These are phyloP conservation scores for Argyra leucocephala DNA, from an alignment of 2,888 invertebrate species.

Conservation along the genomic window DNA sequence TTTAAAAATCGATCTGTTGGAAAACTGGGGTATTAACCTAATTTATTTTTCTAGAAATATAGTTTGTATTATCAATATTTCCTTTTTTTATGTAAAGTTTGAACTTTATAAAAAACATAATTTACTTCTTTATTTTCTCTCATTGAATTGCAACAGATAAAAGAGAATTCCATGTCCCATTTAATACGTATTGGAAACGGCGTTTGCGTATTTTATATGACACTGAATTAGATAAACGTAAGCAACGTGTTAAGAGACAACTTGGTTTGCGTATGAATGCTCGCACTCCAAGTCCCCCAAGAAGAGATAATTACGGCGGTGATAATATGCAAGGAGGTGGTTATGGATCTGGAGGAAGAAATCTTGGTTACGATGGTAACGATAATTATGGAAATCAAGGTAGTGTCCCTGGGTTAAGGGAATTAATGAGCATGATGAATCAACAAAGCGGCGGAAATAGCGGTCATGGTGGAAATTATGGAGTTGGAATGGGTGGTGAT, in stretches of 20 bases:
- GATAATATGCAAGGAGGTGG: not conserved
- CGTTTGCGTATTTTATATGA: slow-evolving; percentile 17
- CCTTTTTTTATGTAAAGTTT: not conserved
- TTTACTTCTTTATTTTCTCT: not conserved
- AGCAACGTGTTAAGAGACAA: slow-evolving; percentile 16
- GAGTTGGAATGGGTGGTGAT: slow-evolving; percentile 9
- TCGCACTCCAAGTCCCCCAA: slow-evolving; percentile 20
- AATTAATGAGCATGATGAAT: slow-evolving; percentile 4
- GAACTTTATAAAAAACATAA: not conserved
- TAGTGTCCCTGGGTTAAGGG: not conserved
- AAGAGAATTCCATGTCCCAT: not conserved
- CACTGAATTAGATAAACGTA: slow-evolving; percentile 19
- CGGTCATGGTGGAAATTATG: not conserved
- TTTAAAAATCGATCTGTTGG: not conserved
- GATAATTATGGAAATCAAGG: not conserved
- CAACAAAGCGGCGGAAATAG: not conserved
- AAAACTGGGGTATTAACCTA: not conserved
- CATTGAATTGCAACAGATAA: not conserved
- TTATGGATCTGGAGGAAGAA: not conserved
- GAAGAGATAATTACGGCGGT: not conserved
- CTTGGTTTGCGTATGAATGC: slow-evolving; percentile 18
- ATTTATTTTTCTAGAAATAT: slow-evolving; percentile 1
- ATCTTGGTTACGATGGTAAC: not conserved
- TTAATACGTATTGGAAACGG: slow-evolving; percentile 15
- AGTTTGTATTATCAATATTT: not conserved